phyloP scores from a whole-genome alignment of 1,140 invertebrate genomes.

The Nephila pilipes region DNA sequence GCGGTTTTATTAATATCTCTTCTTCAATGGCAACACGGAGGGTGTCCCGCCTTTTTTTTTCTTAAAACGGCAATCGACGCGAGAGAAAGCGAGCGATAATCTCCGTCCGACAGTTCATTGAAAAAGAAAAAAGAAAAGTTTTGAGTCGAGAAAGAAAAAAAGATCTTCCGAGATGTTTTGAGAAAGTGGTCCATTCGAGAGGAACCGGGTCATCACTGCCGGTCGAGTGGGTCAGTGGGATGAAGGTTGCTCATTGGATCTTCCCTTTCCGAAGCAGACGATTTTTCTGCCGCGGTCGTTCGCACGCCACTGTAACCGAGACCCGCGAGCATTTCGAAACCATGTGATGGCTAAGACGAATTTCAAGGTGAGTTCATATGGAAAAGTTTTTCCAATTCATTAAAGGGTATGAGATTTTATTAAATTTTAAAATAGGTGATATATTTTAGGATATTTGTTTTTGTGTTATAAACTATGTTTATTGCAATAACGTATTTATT shows the following conservation, averaged over 20 bases:
- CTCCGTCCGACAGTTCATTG: too few relatives aligned
- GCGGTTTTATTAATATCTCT: too few relatives aligned
- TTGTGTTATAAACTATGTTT: too few relatives aligned
- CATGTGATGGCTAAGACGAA: neutral
- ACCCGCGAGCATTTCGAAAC: neutral
- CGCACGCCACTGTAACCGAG: neutral
- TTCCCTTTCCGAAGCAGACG: neutral
- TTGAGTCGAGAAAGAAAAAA: neutral
- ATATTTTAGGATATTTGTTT: too few relatives aligned
- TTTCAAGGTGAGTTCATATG: neutral
- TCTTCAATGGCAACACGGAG: too few relatives aligned
- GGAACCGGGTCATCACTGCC: slow-evolving; percentile 30
- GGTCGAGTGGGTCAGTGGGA: slow-evolving; percentile 67
- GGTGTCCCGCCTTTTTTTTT: too few relatives aligned
- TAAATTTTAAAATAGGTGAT: too few relatives aligned
- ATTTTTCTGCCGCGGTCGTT: neutral
- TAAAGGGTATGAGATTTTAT: too few relatives aligned
- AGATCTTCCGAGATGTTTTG: neutral
- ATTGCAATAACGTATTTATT: too few relatives aligned
- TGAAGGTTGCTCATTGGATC: slow-evolving; percentile 66
- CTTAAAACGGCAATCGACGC: neutral
- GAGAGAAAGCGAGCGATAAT: neutral
- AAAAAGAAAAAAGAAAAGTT: neutral
- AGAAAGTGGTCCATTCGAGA: neutral
- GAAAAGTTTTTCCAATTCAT: too few relatives aligned